A percentile compares a stretch with the other conserved stretches of the same genome.
phyloP scores from a whole-genome alignment of 2,888 invertebrate species.

The Ornithoptera alexandrae region DNA sequence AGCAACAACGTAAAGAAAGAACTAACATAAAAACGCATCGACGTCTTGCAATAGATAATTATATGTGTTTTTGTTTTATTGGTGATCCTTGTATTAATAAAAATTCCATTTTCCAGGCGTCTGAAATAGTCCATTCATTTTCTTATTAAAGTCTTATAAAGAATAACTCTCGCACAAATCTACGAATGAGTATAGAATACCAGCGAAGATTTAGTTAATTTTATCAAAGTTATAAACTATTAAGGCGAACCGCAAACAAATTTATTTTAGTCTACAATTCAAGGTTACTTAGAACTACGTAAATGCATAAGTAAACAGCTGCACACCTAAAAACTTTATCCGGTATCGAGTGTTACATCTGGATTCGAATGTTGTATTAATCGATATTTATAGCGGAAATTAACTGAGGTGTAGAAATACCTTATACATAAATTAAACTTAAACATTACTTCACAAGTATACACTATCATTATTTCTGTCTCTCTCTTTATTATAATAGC shows the following conservation, averaged over 20 bases:
- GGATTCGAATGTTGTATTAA: neutral
- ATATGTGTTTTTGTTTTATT: too few species aligned
- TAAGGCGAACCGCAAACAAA: neutral
- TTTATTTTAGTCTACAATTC: neutral
- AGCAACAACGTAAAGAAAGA: too few species aligned
- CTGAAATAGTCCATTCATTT: too few species aligned
- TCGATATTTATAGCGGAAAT: neutral
- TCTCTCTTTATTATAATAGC: neutral
- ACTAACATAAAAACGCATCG: too few species aligned
- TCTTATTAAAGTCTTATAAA: too few species aligned
- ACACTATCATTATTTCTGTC: neutral
- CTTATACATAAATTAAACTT: neutral
- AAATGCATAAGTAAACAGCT: neutral
- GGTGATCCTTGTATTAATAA: too few species aligned
- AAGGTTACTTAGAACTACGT: slow-evolving; percentile 1
- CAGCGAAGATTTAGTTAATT: neutral
- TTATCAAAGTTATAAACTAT: neutral
- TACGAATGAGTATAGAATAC: too few species aligned
- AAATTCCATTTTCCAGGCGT: too few species aligned
- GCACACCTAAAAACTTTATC: neutral
- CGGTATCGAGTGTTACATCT: neutral
- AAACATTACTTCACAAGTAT: neutral
- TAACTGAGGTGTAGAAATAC: neutral
- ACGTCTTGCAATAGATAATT: too few species aligned
- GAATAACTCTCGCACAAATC: too few species aligned